Percentiles rank a stretch among this genome's conserved stretches.
phyloP scores from a whole-genome alignment of 1,140 invertebrate species.

The Lepidurus arcticus region DNA sequence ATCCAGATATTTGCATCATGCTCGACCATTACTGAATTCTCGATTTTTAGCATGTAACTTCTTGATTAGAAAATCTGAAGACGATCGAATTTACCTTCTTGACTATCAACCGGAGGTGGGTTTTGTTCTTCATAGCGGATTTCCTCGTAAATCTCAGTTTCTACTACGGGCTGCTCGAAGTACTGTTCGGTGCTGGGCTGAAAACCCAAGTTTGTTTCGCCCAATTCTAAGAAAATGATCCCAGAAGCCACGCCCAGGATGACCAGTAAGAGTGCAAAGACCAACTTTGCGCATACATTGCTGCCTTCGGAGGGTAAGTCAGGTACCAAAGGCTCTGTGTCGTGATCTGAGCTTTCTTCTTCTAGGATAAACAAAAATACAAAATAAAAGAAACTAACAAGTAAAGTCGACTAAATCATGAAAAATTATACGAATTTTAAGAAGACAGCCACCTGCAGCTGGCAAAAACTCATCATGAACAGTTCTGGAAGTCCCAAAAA shows the following conservation, averaged over 20 bases:
- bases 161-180: background rate
- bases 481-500: conserved; percentile 23
- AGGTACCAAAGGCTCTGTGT: conserved; percentile 47
- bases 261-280: conserved; percentile 67
- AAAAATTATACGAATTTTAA: conserved; percentile 23
- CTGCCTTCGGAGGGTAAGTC: conserved; percentile 67
- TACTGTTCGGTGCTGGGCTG: conserved; percentile 36
- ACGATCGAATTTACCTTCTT: background rate
- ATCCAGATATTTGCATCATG: too few species aligned
- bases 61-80: too few species aligned
- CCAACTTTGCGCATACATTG: conserved; percentile 71
- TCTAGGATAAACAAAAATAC: conserved; percentile 25
- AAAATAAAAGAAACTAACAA: conserved; percentile 9
- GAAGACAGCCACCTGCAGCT: conserved; percentile 20
- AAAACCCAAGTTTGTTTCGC: conserved; percentile 68
- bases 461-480: conserved; percentile 31
- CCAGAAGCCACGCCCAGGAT: conserved; percentile 63
- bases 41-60: too few species aligned
- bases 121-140: background rate
- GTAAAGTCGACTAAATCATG: conserved; percentile 14
- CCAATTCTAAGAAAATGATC: conserved; percentile 69
- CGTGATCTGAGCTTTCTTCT: conserved; percentile 28
- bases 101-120: background rate
- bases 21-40: too few species aligned
- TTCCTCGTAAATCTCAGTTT: background rate